Evolutionary conservation across 1,140 invertebrate genomes (phyloP).

Genomic region (Whitmania pigra): DNA sequence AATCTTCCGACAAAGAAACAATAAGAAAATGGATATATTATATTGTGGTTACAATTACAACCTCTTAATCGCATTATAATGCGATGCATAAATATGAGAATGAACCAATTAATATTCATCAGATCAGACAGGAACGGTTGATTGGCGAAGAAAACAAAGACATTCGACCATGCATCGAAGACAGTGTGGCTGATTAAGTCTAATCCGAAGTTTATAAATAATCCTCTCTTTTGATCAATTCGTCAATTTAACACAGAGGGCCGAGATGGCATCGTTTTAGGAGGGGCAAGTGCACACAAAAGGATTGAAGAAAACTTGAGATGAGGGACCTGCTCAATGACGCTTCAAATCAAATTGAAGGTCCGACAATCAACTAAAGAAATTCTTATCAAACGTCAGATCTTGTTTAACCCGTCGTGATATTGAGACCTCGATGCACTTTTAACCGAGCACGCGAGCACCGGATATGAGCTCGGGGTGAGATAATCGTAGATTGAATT

Average conservation of each 20-base stretch:
- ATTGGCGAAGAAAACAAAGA: not conserved
- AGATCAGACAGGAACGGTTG: not conserved
- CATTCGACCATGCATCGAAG: not conserved
- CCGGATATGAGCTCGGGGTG: too few relatives aligned
- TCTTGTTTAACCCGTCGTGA: too few relatives aligned
- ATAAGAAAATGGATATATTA: not conserved
- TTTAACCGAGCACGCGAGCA: too few relatives aligned
- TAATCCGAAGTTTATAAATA: constrained; percentile 13
- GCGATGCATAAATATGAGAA: not conserved
- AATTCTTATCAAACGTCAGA: constrained; percentile 4
- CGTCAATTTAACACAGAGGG: constrained; percentile 1
- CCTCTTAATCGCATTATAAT: too few relatives aligned
- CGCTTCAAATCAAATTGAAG: constrained; percentile 1
- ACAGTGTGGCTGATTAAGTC: constrained; percentile 5
- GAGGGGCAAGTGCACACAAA: not conserved
- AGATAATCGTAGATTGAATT: too few relatives aligned
- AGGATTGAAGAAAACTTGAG: not conserved
- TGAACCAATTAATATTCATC: not conserved
- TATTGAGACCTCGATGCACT: too few relatives aligned
- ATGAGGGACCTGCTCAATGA: not conserved
- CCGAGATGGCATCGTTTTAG: not conserved
- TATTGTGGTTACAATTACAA: not conserved
- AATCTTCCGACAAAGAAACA: too few relatives aligned
- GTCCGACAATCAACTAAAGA: not conserved
- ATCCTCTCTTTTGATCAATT: constrained; percentile 12